phyloP scores from a whole-genome alignment of 2,113 vertebrate species.

The Physeter macrocephalus region DNA sequence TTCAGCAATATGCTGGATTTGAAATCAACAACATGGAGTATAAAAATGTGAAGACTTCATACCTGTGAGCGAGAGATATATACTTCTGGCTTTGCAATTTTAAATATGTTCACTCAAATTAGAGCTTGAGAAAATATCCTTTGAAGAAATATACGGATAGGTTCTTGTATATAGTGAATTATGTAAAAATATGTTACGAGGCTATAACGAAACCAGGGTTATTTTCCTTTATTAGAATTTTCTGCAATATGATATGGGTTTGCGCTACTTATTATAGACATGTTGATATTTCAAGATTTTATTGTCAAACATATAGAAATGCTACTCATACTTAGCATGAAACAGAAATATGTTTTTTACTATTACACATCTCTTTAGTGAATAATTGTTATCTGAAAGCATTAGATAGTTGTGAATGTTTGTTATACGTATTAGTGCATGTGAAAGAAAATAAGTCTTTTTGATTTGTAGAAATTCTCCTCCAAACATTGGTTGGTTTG shows the following conservation, averaged over 20 bases:
- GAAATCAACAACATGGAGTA: neutral
- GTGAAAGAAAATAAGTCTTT: neutral
- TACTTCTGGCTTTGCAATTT: neutral
- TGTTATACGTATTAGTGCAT: neutral
- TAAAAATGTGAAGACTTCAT: neutral
- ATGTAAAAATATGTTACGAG: neutral
- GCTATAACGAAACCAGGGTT: neutral
- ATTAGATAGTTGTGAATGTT: neutral
- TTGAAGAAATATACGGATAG: neutral
- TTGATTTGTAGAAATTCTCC: neutral
- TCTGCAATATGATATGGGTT: neutral
- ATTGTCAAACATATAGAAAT: neutral
- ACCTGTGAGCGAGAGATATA: neutral
- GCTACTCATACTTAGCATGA: neutral
- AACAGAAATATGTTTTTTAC: neutral
- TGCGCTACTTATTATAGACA: neutral
- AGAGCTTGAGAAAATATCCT: neutral
- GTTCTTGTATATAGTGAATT: neutral
- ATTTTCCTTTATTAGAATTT: neutral
- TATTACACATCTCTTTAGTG: neutral
- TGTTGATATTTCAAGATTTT: neutral
- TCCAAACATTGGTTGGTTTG: neutral
- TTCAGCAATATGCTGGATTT: neutral
- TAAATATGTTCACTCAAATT: neutral
- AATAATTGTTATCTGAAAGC: neutral